A percentile compares a stretch with the other conserved stretches of the same genome.
Conservation (phyloP, 2,113 vertebrate genomes). For the Carollia perspicillata region DNA sequence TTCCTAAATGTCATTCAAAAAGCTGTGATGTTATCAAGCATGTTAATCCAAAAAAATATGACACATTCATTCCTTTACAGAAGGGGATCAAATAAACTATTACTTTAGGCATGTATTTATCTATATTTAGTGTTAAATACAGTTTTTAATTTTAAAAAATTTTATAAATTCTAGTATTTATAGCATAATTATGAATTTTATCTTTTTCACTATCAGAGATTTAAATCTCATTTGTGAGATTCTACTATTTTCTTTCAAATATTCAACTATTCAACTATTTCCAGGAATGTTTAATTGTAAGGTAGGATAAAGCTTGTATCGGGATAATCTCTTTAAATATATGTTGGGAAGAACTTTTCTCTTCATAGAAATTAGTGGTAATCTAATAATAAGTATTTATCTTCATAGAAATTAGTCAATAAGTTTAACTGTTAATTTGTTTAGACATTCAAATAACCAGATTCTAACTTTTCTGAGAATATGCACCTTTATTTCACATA, state of each 20-base stretch:
- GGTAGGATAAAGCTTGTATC: background rate
- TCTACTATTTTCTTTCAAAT: background rate
- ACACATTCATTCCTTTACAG: background rate
- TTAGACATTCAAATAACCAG: background rate
- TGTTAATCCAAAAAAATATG: background rate
- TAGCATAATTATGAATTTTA: background rate
- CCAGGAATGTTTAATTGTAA: background rate
- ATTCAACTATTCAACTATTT: background rate
- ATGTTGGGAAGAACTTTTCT: background rate
- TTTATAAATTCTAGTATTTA: background rate
- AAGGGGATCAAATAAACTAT: background rate
- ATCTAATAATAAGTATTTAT: background rate
- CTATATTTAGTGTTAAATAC: background rate
- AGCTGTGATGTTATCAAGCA: background rate
- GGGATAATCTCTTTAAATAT: background rate
- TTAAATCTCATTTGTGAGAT: background rate
- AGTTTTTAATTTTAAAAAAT: background rate
- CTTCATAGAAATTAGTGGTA: background rate
- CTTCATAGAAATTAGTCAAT: conserved; percentile 1
- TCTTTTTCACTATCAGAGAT: background rate
- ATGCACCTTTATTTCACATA: background rate
- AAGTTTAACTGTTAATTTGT: background rate
- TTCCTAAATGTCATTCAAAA: background rate
- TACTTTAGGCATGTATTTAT: background rate
- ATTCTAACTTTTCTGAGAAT: background rate